Percentiles rank a stretch among this genome's conserved stretches.
phyloP scores from a whole-genome alignment of 2,888 invertebrate species.

The Yponomeuta cagnagella region DNA sequence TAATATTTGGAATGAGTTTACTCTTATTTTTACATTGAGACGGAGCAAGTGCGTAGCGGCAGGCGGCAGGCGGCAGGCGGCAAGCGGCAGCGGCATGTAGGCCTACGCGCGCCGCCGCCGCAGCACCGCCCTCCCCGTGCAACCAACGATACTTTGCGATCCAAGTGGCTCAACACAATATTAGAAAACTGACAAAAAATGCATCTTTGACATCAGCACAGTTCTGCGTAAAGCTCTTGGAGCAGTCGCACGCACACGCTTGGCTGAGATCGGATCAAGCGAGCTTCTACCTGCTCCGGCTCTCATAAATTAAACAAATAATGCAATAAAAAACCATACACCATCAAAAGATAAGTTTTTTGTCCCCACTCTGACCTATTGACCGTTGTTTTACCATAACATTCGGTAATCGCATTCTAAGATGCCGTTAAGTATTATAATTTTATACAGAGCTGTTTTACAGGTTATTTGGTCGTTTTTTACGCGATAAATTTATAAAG shows the following conservation, averaged over 20 bases:
- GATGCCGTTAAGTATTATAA: slow-evolving; percentile 4
- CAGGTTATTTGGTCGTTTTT: slow-evolving; percentile 3
- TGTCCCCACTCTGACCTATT: slow-evolving; percentile 37
- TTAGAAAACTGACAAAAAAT: background rate
- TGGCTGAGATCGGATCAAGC: slow-evolving; percentile 13
- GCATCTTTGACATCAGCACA: background rate
- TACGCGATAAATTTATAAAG: slow-evolving; percentile 31
- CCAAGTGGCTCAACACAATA: background rate
- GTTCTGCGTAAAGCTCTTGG: slow-evolving; percentile 3
- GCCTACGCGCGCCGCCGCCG: slow-evolving; percentile 7
- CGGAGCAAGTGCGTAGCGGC: background rate
- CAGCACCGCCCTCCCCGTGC: background rate
- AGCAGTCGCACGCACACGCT: background rate
- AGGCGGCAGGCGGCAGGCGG: background rate
- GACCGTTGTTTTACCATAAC: slow-evolving; percentile 58
- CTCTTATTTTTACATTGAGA: background rate
- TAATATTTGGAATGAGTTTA: background rate
- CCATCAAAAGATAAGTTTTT: slow-evolving; percentile 25
- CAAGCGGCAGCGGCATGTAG: slow-evolving; percentile 8
- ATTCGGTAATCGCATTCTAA: slow-evolving; percentile 20
- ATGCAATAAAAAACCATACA: slow-evolving; percentile 23
- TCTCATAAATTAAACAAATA: slow-evolving; percentile 37
- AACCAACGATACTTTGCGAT: background rate
- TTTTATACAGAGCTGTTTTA: slow-evolving; percentile 1
- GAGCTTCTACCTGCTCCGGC: slow-evolving; percentile 15